A percentile compares a stretch with the other conserved stretches of the same genome.
phyloP scores from a whole-genome alignment of 2,113 vertebrate genomes.

The Eolophus roseicapilla region DNA sequence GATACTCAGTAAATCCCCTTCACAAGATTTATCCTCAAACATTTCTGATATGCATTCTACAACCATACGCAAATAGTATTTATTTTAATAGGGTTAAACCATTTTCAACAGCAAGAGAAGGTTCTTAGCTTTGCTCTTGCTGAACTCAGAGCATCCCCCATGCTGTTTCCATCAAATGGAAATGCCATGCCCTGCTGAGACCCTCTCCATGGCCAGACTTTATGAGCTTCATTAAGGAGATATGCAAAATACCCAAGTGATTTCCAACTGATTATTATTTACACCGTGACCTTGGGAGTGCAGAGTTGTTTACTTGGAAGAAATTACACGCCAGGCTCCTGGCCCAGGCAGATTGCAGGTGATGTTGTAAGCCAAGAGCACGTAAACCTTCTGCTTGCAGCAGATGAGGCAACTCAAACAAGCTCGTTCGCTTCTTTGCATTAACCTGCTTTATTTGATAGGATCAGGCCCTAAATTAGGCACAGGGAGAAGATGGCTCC shows the following conservation, averaged over 20 bases:
- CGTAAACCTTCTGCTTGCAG: neutral
- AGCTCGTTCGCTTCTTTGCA: neutral
- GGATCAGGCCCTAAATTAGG: neutral
- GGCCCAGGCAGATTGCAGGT: neutral
- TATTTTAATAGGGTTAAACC: accelerated
- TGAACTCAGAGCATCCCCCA: neutral
- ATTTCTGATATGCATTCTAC: accelerated
- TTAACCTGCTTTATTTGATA: neutral
- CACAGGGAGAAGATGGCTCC: neutral
- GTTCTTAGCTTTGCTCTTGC: neutral
- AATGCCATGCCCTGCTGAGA: accelerated
- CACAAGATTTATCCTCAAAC: neutral
- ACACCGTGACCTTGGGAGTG: neutral
- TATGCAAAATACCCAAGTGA: neutral
- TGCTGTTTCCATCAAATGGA: neutral
- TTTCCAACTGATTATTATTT: neutral
- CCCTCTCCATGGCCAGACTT: neutral
- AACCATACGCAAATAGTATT: neutral
- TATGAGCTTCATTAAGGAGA: accelerated
- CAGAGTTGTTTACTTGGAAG: neutral
- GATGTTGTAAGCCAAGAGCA: neutral
- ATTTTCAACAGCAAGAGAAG: neutral
- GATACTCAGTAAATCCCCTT: neutral
- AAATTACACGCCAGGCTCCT: neutral
- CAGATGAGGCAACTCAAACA: neutral